Evolutionary conservation across 2,888 invertebrate genomes (phyloP).

Genomic region (Lysandra bellargus): DNA sequence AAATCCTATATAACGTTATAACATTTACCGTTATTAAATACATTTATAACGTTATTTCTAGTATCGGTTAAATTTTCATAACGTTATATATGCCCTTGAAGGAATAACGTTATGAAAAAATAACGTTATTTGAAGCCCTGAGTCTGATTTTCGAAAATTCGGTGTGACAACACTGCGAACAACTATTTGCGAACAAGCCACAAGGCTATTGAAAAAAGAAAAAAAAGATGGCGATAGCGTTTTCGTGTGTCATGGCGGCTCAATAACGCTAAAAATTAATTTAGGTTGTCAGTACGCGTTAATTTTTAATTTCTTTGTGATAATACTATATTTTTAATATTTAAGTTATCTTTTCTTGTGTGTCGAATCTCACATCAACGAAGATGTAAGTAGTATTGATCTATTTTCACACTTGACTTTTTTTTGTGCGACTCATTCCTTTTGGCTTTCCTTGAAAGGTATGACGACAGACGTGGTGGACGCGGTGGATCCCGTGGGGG

Average conservation of each 20-base stretch:
- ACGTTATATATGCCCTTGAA: too few species aligned
- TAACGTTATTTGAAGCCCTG: too few species aligned
- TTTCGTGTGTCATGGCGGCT: constrained; percentile 26
- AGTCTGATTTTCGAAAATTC: too few species aligned
- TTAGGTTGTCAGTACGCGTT: constrained; percentile 1
- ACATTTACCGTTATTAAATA: too few species aligned
- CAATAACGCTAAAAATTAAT: constrained; percentile 15
- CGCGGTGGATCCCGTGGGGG: constrained; percentile 61
- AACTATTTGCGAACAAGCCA: too few species aligned
- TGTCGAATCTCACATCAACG: not conserved
- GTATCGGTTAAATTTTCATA: too few species aligned
- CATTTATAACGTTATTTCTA: too few species aligned
- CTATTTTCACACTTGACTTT: not conserved
- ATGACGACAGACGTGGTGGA: constrained; percentile 77
- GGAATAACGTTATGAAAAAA: too few species aligned
- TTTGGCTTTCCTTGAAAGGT: constrained; percentile 55
- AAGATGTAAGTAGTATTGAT: constrained; percentile 27
- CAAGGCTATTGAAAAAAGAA: not conserved
- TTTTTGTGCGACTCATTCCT: constrained; percentile 32
- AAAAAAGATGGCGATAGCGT: constrained; percentile 4
- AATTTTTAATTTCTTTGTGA: not conserved
- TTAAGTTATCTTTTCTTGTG: constrained; percentile 22
- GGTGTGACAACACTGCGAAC: too few species aligned
- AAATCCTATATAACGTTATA: too few species aligned
- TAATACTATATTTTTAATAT: constrained; percentile 8